Percentiles rank a stretch among this genome's conserved stretches.
These are phyloP conservation scores for Trialeurodes vaporariorum DNA, from an alignment of 1,140 invertebrate genomes.

Conservation along the genomic window DNA sequence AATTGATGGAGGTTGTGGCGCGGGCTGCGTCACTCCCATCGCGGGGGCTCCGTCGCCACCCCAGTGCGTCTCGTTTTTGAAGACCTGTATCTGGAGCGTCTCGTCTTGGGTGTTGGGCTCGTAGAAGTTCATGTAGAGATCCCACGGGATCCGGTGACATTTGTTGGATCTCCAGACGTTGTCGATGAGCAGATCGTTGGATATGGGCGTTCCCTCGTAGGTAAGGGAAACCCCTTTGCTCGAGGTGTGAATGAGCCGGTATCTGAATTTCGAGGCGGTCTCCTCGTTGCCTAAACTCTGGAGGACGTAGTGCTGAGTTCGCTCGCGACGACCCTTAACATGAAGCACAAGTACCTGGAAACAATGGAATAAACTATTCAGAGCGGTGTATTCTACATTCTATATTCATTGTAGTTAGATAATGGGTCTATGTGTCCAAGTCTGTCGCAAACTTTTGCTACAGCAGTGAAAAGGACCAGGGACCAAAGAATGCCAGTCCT, in stretches of 20 bases:
- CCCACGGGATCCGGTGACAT: background rate
- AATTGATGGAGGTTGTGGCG: too few relatives aligned
- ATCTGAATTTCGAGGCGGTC: background rate
- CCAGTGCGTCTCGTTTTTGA: background rate
- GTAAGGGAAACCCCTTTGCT: background rate
- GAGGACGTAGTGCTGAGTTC: background rate
- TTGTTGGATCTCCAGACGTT: background rate
- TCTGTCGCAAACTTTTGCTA: too few relatives aligned
- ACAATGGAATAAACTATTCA: too few relatives aligned
- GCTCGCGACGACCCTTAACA: background rate
- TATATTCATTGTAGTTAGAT: too few relatives aligned
- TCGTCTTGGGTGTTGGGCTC: background rate
- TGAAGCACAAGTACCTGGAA: background rate
- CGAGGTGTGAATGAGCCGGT: background rate
- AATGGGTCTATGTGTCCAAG: too few relatives aligned
- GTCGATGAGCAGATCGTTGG: background rate
- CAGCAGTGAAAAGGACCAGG: too few relatives aligned
- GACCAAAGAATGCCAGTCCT: too few relatives aligned
- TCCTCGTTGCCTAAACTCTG: background rate
- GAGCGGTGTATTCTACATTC: too few relatives aligned
- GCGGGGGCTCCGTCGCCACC: too few relatives aligned
- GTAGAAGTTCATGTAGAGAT: background rate
- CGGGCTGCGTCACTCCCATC: too few relatives aligned
- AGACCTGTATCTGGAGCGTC: background rate
- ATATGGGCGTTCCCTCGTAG: background rate